Percentiles rank a stretch among this genome's conserved stretches.
phyloP scores from a whole-genome alignment of 2,888 invertebrate genomes.

The Pyrrhia umbra region DNA sequence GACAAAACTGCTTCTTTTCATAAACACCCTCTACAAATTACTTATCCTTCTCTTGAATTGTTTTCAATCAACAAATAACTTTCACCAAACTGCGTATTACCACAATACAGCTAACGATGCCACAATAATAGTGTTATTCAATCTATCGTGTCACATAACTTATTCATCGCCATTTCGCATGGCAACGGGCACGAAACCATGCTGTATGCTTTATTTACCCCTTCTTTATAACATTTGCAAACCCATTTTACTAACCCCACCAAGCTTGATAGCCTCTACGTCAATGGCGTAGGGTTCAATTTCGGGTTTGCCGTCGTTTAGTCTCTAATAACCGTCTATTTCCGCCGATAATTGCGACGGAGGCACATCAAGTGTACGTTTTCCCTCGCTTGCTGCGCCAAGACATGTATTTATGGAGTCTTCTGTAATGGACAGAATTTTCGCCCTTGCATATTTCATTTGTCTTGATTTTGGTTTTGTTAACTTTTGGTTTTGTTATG shows the following conservation, averaged over 20 bases:
- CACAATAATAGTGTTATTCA: slow-evolving; percentile 50
- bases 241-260: slow-evolving; percentile 14
- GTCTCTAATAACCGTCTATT: slow-evolving; percentile 57
- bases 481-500: slow-evolving; percentile 14
- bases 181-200: slow-evolving; percentile 61
- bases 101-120: slow-evolving; percentile 23
- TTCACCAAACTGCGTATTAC: neutral
- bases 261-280: slow-evolving; percentile 5
- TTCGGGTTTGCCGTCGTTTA: slow-evolving; percentile 16
- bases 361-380: slow-evolving; percentile 74
- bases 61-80: slow-evolving; percentile 6
- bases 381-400: slow-evolving; percentile 67
- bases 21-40: neutral
- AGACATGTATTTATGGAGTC: slow-evolving; percentile 59
- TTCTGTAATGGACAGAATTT: slow-evolving; percentile 54
- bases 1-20: neutral
- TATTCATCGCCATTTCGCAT: slow-evolving; percentile 71
- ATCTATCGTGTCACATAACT: slow-evolving; percentile 61
- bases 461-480: slow-evolving; percentile 37
- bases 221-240: slow-evolving; percentile 47
- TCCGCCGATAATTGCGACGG: slow-evolving; percentile 72
- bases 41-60: slow-evolving; percentile 7
- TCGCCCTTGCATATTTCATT: slow-evolving; percentile 61
- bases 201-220: slow-evolving; percentile 60
- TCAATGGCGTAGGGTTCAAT: slow-evolving; percentile 33